Percentiles rank a stretch among this genome's conserved stretches.
Conservation (phyloP, 2,888 invertebrate genomes). For the Gari tellinella region DNA sequence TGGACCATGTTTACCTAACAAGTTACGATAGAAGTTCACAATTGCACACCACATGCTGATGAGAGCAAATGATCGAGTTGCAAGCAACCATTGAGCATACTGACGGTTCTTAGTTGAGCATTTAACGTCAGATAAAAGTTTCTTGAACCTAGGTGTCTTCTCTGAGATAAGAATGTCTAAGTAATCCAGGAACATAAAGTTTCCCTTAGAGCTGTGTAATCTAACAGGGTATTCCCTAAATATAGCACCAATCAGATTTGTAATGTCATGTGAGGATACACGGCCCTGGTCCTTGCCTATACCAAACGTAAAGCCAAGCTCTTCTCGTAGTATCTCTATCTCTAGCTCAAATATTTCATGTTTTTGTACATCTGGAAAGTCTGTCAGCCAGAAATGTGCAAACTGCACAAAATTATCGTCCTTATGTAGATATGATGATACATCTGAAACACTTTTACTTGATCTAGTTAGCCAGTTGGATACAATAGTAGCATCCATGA, state of each 20-base stretch:
- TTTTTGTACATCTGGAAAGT: slow-evolving; percentile 79
- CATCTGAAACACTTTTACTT: slow-evolving; percentile 75
- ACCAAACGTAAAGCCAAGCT: slow-evolving; percentile 80
- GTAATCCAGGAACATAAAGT: slow-evolving; percentile 80
- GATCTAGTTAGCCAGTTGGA: slow-evolving; percentile 80
- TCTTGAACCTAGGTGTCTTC: slow-evolving; percentile 75
- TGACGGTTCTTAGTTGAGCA: slow-evolving; percentile 81
- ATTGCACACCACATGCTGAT: slow-evolving; percentile 82
- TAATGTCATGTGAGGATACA: slow-evolving; percentile 74
- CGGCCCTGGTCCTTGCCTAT: slow-evolving; percentile 76
- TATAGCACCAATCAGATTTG: slow-evolving; percentile 78
- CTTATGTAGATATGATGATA: slow-evolving; percentile 74
- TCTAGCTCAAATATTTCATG: slow-evolving; percentile 82
- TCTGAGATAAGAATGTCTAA: slow-evolving; percentile 81
- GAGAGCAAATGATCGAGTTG: slow-evolving; percentile 81
- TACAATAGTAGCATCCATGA: slow-evolving; percentile 82
- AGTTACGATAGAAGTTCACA: slow-evolving; percentile 80
- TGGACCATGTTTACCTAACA: slow-evolving; percentile 60
- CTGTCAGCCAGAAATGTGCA: slow-evolving; percentile 83
- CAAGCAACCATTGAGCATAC: slow-evolving; percentile 82
- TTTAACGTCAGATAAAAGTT: slow-evolving; percentile 81
- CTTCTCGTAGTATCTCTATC: slow-evolving; percentile 79
- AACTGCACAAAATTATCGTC: slow-evolving; percentile 82
- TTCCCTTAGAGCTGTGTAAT: slow-evolving; percentile 76
- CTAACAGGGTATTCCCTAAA: slow-evolving; percentile 82